Base-by-base conservation (phyloP, 1,140 invertebrate species). In the Melitaea cinxia region DNA sequence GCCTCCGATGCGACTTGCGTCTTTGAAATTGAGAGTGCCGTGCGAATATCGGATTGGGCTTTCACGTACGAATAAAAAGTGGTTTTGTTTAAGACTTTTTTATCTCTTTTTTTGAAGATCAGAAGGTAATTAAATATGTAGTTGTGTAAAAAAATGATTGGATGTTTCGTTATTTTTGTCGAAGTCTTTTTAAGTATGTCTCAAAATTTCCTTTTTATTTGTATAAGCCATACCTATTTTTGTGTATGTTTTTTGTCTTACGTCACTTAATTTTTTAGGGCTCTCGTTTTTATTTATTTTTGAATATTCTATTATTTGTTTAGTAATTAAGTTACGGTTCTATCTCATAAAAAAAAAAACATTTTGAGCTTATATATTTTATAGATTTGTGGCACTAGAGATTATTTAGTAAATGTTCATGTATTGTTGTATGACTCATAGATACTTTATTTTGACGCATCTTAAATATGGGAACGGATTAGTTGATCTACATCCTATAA, bases 1-100 rank as follows among this genome's bases (percentile, higher is more conserved):
- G 71, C 75, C 70, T 72, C 53, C 69, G 73, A 78, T 81, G 78
- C 80, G 75, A 76, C 70, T 73, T 78, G 75, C 70, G 77, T 76
- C 73, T 78, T 78, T 75, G 78, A 83, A 85, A 86, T 79, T 79
- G 78, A 85, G 79, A 82, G 82, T 81, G 72, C 72, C 61, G 35
- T 33, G 30, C 50, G 39, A 62, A 61, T 52, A 52, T 58, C 47
- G 26, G 47, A 37, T 61, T 37, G 26, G 10, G 47, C 47, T 55
- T 55, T 55, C 33, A 23, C 9, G 28, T 37, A 37, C 53, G n/a
- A 30, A 28, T 15, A n/a, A 7, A 30, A 28, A 26, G 14, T n/a
- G 1, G 10, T 23, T 12, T 24, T 50, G 47, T 14, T 52, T 28
- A 52, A 52, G 6, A 4, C 10, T 21, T 15, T 52, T 30, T 30